These are phyloP conservation scores for Periplaneta americana DNA, from an alignment of 1,140 invertebrate genomes.

Conservation along the genomic window DNA sequence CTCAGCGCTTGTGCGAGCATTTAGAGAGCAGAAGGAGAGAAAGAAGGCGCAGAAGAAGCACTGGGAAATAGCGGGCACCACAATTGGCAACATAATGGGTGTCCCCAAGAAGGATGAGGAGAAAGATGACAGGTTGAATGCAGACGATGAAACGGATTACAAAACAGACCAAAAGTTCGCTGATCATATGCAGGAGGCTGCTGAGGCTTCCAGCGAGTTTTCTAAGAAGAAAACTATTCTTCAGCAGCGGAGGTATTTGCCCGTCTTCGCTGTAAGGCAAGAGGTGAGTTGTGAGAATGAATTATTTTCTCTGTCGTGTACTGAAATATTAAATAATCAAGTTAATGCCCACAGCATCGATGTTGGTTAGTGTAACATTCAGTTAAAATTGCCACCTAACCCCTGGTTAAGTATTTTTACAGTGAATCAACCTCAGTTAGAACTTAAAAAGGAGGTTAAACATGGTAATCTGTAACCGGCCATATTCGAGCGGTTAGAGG, in stretches of 20 bases:
- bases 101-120: constrained; percentile 76
- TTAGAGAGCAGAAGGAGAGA: constrained; percentile 93
- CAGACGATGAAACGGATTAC: constrained; percentile 63
- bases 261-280: constrained; percentile 93
- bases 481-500: too few relatives aligned
- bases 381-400: too few relatives aligned
- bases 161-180: constrained; percentile 93
- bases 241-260: constrained; percentile 88
- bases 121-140: constrained; percentile 35
- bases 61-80: constrained; percentile 97
- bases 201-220: constrained; percentile 81
- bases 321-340: too few relatives aligned
- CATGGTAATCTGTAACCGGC: too few relatives aligned
- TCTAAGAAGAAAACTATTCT: constrained; percentile 79
- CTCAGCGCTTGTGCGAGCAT: constrained; percentile 80
- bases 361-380: too few relatives aligned
- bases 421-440: too few relatives aligned
- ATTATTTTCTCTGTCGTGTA: too few relatives aligned
- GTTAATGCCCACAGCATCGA: too few relatives aligned
- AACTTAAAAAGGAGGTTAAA: too few relatives aligned
- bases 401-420: too few relatives aligned
- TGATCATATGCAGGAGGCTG: constrained; percentile 76
- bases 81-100: constrained; percentile 96
- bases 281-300: constrained; percentile 45
- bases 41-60: constrained; percentile 97